Base-by-base conservation (phyloP, 2,888 invertebrate genomes). In the Plagiodera versicolora region DNA sequence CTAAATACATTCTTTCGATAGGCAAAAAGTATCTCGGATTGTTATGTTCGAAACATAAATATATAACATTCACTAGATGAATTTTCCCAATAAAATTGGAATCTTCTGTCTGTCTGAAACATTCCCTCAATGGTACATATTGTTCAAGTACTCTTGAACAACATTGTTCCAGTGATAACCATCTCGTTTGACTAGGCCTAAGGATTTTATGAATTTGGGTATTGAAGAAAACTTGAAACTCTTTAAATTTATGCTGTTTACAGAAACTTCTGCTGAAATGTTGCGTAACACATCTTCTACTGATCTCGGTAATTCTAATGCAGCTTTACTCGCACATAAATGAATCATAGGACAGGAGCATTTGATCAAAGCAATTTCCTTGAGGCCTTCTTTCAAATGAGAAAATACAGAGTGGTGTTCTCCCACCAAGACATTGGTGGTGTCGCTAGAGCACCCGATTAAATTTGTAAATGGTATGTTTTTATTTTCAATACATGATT, bases 331-430 rank as follows among this genome's bases (percentile, higher is more conserved):
- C 52, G 74, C 65, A 32, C 71, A 67, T 53, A 77, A 65, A 64
- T 76, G 70, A 39, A 74, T 70, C 67, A 73, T 69, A 60, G 76
- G 77, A 59, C 76, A 77, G 24, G 70, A 72, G 61, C 75, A 79
- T 63, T 73, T 76, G 20, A 77, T 61, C 28, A 66, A 69, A 6
- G 72, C 69, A 61, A 77, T 74, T 51, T 60, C 6, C 11, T 62
- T 58, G n/a, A 60, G 28, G 1, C 60, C 51, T 32, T 53, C 16
- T 32, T 60, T 63, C 19, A 63, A 16, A 11, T 17, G 32, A 10
- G 20, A 4, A 58, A 57, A 62, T 14, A 61, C 53, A 16, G 49
- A 61, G 11, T 58, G 30, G 16, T 54, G n/a, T 9, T 60, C 35
- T 17, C 60, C 63, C 8, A 54, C 56, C 63, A 60, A 57, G 16